These are phyloP conservation scores for Phoebastria nigripes DNA, from an alignment of 2,797 vertebrate species.

Conservation along the genomic window DNA sequence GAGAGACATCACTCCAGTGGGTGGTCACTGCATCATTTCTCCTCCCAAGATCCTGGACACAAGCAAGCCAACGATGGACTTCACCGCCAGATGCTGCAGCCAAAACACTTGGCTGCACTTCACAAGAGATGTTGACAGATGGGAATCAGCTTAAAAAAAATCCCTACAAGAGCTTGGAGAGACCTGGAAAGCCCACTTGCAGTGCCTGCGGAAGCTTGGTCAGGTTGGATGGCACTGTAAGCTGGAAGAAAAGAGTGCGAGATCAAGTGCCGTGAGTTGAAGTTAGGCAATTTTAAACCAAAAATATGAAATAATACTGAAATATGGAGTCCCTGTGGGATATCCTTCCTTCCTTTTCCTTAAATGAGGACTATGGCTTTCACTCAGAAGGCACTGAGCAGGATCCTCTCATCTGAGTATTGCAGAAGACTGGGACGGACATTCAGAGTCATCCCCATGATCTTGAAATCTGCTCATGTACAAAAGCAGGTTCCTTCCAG, in stretches of 20 bases:
- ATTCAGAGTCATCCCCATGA: rapidly evolving
- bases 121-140: conserved; percentile 7
- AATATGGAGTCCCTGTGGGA: not conserved
- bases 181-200: not conserved
- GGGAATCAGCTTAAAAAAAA: not conserved
- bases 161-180: not conserved
- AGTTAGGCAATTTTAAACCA: not conserved
- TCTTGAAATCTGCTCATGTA: not conserved
- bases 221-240: not conserved
- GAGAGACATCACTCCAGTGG: not conserved
- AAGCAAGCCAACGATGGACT: not conserved
- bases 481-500: not conserved
- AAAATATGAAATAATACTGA: not conserved
- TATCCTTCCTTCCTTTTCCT: not conserved
- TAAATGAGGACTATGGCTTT: not conserved
- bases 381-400: not conserved
- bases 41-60: not conserved
- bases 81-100: not conserved
- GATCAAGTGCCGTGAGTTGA: not conserved
- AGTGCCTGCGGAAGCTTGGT: not conserved
- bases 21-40: not conserved
- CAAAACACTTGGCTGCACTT: conserved; percentile 2
- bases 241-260: not conserved
- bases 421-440: not conserved
- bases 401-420: not conserved